Evolutionary conservation across 1,140 invertebrate genomes (phyloP).

Genomic region (Bombus terrestris): DNA sequence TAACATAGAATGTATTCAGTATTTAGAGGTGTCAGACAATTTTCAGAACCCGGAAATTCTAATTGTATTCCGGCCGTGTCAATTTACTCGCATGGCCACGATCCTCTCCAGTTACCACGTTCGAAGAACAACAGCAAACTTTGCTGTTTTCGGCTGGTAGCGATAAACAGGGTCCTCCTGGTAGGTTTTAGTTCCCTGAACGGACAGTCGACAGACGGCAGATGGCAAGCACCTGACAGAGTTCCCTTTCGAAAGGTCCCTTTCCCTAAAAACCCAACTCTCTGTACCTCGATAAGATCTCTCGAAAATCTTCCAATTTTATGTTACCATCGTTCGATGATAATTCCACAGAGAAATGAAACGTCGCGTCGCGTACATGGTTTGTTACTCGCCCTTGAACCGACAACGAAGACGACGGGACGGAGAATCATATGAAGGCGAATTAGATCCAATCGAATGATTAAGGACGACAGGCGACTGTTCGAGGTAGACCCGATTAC

Average conservation of each 20-base stretch:
- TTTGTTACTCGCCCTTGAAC: constrained; percentile 58
- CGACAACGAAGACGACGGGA: constrained; percentile 53
- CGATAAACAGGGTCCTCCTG: constrained; percentile 32
- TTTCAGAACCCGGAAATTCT: constrained; percentile 31
- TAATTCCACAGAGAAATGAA: constrained; percentile 14
- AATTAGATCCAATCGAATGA: constrained; percentile 70
- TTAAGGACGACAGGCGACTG: constrained; percentile 59
- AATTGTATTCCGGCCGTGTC: constrained; percentile 27
- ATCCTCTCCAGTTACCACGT: constrained; percentile 34
- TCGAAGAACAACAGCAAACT: constrained; percentile 33
- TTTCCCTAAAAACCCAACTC: constrained; percentile 2
- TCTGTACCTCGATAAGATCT: constrained; percentile 34
- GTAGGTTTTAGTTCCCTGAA: constrained; percentile 41
- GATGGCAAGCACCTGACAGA: constrained; percentile 64
- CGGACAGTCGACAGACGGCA: constrained; percentile 49
- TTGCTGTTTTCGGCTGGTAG: constrained; percentile 11
- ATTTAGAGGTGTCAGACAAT: neutral
- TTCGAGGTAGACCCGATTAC: constrained; percentile 60
- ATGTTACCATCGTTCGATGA: neutral
- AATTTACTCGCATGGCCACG: constrained; percentile 4
- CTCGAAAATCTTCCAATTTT: constrained; percentile 33
- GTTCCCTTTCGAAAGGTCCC: constrained; percentile 29
- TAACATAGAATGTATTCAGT: neutral
- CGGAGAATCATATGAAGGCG: constrained; percentile 58
- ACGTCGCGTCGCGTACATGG: constrained; percentile 10